These are phyloP conservation scores for Osmoderma eremita DNA, from an alignment of 2,888 invertebrate species.

Conservation along the genomic window DNA sequence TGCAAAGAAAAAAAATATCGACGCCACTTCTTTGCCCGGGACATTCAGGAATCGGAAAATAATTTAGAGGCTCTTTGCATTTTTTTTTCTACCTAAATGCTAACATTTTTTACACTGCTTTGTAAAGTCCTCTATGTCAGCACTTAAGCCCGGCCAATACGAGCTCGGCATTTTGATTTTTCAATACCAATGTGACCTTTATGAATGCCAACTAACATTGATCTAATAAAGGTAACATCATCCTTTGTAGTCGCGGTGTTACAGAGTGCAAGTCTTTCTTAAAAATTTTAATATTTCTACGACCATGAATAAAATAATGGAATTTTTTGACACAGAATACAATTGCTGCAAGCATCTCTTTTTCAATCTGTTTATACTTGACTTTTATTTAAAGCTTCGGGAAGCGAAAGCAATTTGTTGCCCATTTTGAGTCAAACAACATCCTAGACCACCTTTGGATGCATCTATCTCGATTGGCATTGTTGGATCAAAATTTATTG, in stretches of 20 bases:
- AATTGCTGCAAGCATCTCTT: no score
- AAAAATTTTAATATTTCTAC: constrained; percentile 49
- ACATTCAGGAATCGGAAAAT: no score
- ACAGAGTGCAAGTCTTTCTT: constrained; percentile 49
- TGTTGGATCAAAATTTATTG: constrained; percentile 50
- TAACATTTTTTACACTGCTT: neutral
- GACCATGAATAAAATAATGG: constrained; percentile 53
- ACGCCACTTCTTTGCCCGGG: no score
- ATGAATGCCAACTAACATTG: constrained; percentile 47
- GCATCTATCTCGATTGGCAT: constrained; percentile 56
- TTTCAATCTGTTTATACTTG: no score
- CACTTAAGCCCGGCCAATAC: constrained; percentile 45
- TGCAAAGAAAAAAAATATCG: no score
- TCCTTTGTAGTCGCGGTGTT: constrained; percentile 52
- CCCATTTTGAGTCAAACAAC: constrained; percentile 54
- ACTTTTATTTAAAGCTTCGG: no score
- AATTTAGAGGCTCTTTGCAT: no score
- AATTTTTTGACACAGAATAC: constrained; percentile 52
- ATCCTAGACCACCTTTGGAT: constrained; percentile 52
- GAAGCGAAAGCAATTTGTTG: constrained; percentile 56
- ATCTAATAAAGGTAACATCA: constrained; percentile 50
- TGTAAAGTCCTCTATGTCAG: constrained; percentile 45
- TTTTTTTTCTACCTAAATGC: neutral
- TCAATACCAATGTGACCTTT: constrained; percentile 48
- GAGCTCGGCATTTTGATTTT: constrained; percentile 47